A percentile compares a stretch with the other conserved stretches of the same genome.
These are phyloP conservation scores for Littorina saxatilis DNA, from an alignment of 1,140 invertebrate species.

Conservation along the genomic window DNA sequence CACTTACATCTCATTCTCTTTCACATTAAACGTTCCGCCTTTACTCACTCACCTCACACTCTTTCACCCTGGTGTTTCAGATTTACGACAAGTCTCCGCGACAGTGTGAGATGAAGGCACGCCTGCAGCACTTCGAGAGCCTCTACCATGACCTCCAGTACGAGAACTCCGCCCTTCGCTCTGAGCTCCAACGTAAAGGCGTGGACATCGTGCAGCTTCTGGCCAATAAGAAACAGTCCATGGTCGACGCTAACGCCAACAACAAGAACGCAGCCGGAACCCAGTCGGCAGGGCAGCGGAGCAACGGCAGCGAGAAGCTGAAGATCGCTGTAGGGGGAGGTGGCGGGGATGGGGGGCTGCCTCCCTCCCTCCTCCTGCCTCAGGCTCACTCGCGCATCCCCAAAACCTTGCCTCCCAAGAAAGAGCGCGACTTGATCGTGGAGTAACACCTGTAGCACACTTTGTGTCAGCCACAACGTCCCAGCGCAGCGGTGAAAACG, in stretches of 20 bases:
- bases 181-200: constrained; percentile 36
- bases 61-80: background rate
- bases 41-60: too few species aligned
- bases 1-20: too few species aligned
- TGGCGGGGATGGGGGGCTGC: background rate
- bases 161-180: constrained; percentile 38
- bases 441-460: background rate
- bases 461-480: too few species aligned
- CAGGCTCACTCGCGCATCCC: constrained; percentile 15
- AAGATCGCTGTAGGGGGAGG: background rate
- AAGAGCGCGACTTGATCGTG: constrained; percentile 35
- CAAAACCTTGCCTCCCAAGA: constrained; percentile 37
- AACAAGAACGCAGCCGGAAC: background rate
- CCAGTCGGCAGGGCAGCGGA: too few species aligned
- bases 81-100: constrained; percentile 23
- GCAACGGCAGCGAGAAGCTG: background rate
- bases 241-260: constrained; percentile 1
- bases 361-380: background rate
- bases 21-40: too few species aligned
- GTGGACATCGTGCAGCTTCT: constrained; percentile 34
- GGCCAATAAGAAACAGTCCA: constrained; percentile 32
- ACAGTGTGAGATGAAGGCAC: constrained; percentile 36
- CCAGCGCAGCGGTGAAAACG: too few species aligned
- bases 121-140: constrained; percentile 42
- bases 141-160: constrained; percentile 41